phyloP scores from a whole-genome alignment of 2,113 vertebrate species.

The Otis tarda region DNA sequence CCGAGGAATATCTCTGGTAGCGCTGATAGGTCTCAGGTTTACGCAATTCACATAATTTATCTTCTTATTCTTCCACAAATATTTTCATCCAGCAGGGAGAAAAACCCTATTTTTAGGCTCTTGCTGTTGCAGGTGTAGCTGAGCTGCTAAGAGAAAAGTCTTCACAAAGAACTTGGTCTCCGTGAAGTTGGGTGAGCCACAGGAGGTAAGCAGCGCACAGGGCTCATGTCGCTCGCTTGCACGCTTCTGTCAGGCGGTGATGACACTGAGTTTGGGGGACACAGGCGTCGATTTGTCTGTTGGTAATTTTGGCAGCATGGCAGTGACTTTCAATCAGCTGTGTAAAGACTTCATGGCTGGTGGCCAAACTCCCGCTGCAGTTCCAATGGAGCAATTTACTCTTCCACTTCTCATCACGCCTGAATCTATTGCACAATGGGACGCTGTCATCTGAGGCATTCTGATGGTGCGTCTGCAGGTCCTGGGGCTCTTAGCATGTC shows the following conservation, averaged over 20 bases:
- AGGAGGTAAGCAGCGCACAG: background rate
- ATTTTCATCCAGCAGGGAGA: background rate
- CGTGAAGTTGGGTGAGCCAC: background rate
- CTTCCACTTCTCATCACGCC: background rate
- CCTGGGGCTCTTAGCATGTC: background rate
- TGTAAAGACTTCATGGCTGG: background rate
- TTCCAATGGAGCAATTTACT: background rate
- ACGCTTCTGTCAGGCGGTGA: background rate
- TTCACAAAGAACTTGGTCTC: background rate
- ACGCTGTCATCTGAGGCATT: fast-evolving
- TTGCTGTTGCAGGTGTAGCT: background rate
- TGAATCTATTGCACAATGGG: fast-evolving
- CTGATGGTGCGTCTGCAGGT: background rate
- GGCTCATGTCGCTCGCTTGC: fast-evolving
- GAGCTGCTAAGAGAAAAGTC: background rate
- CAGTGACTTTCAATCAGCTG: constrained; percentile 29
- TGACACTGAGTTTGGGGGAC: background rate
- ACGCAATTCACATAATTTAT: background rate
- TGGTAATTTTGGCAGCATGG: background rate
- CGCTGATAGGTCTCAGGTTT: background rate
- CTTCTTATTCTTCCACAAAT: background rate
- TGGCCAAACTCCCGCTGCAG: constrained; percentile 4
- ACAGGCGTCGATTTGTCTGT: background rate
- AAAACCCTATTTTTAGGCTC: background rate
- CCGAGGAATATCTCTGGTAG: background rate